Base-by-base conservation (phyloP, 2,113 vertebrate genomes). In the Zapus hudsonius region DNA sequence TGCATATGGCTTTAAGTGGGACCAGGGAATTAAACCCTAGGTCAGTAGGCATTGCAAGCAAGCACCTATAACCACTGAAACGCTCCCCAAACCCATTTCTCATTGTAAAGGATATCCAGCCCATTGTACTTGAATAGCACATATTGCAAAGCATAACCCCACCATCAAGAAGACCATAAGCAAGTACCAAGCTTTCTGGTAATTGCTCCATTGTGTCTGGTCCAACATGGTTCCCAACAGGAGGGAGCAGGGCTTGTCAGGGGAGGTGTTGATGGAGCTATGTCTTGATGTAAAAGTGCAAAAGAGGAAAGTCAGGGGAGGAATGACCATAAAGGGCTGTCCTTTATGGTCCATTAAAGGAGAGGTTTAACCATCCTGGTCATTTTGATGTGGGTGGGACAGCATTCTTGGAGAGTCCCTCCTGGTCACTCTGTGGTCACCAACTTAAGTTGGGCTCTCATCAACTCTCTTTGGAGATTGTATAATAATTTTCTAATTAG, bases 131-230 rank as follows among this genome's bases (percentile, higher is more conserved):
- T 55, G 47, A 47, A 70, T 47, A 80, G 29, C 9, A 31, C 29
- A n/a, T 1, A 17, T 27, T 33, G 3, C 31, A 11, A 72, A 8
- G 40, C 3, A 0, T 2, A 70, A 25, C 19, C 19, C 36, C 15
- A 20, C 25, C 36, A 29, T 85, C 63, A 78, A 69, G 79, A 33
- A 73, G 25, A 84, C 23, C 4, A 33, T 36, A 80, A 22, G 23
- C 38, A 87, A 67, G 36, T 10, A 40, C 27, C 42, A 38, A 33
- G 16, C 9, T 31, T 17, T 17, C 1, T 69, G 29, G 61, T 22
- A 61, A 67, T 3, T n/a, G 36, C 31, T 84, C 40, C 42, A 31
- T 55, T 47, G 25, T 11, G 17, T 27, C 36, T 29, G 17, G 23
- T 84, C 40, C 61, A 55, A 3, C 6, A 10, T 16, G 1, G 75